Evolutionary conservation across 2,113 vertebrate genomes (phyloP).

Genomic region (Gymnobelideus leadbeateri): DNA sequence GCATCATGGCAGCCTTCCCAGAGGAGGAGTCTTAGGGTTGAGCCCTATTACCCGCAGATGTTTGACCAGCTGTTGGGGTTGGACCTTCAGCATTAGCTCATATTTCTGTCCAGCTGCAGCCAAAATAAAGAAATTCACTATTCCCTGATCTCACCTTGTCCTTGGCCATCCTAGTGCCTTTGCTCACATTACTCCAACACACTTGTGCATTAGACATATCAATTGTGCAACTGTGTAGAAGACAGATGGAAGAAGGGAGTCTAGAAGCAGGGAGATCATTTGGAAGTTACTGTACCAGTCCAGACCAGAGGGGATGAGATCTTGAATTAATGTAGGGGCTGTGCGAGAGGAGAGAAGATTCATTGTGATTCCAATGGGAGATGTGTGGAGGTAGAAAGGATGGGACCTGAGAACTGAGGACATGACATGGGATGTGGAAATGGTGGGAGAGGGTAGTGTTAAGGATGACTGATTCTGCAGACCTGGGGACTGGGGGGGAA

Average conservation of each 20-base stretch:
- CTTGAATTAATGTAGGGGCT: too few relatives aligned
- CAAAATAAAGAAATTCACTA: not conserved
- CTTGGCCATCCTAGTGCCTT: not conserved
- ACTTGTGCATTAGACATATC: too few relatives aligned
- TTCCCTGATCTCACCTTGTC: not conserved
- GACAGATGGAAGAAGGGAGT: not conserved
- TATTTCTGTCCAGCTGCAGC: not conserved
- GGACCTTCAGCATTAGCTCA: too few relatives aligned
- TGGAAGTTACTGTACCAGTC: not conserved
- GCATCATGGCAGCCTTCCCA: too few relatives aligned
- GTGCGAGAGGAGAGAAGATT: too few relatives aligned
- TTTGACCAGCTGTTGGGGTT: too few relatives aligned
- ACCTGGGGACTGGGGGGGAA: not conserved
- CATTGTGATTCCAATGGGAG: not conserved
- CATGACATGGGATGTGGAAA: not conserved
- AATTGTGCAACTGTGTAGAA: not conserved
- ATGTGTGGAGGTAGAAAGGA: not conserved
- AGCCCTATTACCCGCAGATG: too few relatives aligned
- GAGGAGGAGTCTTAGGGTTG: too few relatives aligned
- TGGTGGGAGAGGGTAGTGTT: not conserved
- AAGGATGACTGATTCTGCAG: not conserved
- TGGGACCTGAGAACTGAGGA: not conserved
- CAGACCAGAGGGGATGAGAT: too few relatives aligned
- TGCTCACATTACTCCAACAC: not conserved
- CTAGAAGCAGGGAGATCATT: not conserved